phyloP scores from a whole-genome alignment of 1,140 invertebrate genomes.

The Psix sp. region DNA sequence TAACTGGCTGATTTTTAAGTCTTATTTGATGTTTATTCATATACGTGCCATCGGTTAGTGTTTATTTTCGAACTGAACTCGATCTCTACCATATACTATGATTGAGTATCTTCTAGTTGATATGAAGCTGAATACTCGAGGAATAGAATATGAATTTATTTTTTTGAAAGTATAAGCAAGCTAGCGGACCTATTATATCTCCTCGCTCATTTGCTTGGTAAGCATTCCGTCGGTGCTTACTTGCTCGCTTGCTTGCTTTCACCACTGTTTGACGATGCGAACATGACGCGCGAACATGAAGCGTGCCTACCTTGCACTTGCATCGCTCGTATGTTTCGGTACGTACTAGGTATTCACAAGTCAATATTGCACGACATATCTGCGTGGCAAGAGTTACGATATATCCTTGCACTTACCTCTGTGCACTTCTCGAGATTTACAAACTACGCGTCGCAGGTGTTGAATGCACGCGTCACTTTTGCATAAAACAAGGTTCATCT shows the following conservation, averaged over 20 bases:
- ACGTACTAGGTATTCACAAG: slow-evolving; percentile 56
- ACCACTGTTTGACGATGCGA: slow-evolving; percentile 58
- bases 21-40: no score
- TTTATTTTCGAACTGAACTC: no score
- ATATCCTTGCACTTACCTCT: slow-evolving; percentile 50
- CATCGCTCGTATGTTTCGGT: slow-evolving; percentile 57
- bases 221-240: slow-evolving; percentile 42
- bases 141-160: slow-evolving; percentile 23
- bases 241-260: slow-evolving; percentile 58
- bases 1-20: no score
- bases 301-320: slow-evolving; percentile 55
- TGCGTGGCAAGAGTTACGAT: slow-evolving; percentile 56
- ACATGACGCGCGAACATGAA: slow-evolving; percentile 56
- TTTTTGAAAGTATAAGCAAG: slow-evolving; percentile 25
- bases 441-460: slow-evolving; percentile 46
- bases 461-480: slow-evolving; percentile 44
- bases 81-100: no score
- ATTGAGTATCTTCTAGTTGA: background rate
- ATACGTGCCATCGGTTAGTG: no score
- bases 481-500: slow-evolving; percentile 31
- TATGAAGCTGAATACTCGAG: background rate
- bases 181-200: slow-evolving; percentile 30
- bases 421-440: slow-evolving; percentile 26
- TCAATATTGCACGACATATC: slow-evolving; percentile 61
- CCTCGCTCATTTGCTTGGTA: slow-evolving; percentile 45